These are phyloP conservation scores for Mechanitis messenoides DNA, from an alignment of 2,888 invertebrate genomes.

Conservation along the genomic window DNA sequence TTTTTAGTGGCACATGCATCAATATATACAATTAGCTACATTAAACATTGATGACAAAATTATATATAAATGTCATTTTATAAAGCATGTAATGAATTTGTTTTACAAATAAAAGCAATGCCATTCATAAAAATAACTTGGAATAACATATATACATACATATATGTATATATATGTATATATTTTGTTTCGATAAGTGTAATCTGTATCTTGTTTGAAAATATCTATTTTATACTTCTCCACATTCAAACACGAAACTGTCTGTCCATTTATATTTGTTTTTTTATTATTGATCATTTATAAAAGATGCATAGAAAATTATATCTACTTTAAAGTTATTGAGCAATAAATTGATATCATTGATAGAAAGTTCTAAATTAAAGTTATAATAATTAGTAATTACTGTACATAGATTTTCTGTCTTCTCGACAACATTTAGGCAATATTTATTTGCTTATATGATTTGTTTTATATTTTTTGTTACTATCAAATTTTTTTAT, in stretches of 20 bases:
- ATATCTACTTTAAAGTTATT: neutral
- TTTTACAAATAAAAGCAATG: neutral
- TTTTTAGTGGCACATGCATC: too few relatives aligned
- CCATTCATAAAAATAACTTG: neutral
- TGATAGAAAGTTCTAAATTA: neutral
- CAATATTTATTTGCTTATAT: conserved; percentile 27
- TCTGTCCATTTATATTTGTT: neutral
- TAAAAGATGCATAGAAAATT: neutral
- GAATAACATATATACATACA: too few relatives aligned
- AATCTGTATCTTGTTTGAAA: too few relatives aligned
- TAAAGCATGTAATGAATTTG: neutral
- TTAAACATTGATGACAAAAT: too few relatives aligned
- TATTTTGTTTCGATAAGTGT: too few relatives aligned
- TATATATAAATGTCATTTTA: too few relatives aligned
- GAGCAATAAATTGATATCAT: neutral
- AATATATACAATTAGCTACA: too few relatives aligned
- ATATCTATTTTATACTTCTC: too few relatives aligned
- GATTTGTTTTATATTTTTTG: conserved; percentile 14
- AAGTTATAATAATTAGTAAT: neutral
- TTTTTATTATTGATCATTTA: neutral
- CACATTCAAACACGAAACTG: too few relatives aligned
- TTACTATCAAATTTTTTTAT: conserved; percentile 5
- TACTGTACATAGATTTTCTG: neutral
- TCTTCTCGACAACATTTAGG: conserved; percentile 9
- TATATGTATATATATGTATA: too few relatives aligned